A percentile compares a stretch with the other conserved stretches of the same genome.
Evolutionary conservation across 2,797 vertebrate genomes (phyloP).

Genomic region (Benthosema pterotum): DNA sequence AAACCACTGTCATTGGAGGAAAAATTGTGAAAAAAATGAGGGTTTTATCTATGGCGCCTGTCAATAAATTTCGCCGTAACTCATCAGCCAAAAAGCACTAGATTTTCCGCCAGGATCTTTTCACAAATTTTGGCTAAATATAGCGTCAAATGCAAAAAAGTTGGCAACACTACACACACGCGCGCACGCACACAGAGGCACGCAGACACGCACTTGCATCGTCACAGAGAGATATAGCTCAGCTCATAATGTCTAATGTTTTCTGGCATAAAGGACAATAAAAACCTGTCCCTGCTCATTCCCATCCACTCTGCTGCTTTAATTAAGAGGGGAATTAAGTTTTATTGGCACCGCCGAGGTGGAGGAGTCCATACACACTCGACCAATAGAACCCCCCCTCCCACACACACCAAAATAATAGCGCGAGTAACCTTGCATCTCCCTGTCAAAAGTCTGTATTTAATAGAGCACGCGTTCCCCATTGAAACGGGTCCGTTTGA

Average conservation of each 20-base stretch:
- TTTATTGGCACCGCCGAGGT: constrained; percentile 61
- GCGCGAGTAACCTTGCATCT: constrained; percentile 60
- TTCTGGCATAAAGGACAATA: constrained; percentile 68
- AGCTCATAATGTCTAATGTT: constrained; percentile 53
- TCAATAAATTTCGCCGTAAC: no score
- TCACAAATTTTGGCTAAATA: no score
- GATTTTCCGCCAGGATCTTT: no score
- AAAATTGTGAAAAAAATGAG: no score
- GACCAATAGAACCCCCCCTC: constrained; percentile 38
- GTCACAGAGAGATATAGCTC: constrained; percentile 21
- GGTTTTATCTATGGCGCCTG: no score
- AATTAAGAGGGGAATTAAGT: constrained; percentile 73
- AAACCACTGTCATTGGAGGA: no score
- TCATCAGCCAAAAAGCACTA: no score
- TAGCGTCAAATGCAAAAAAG: no score
- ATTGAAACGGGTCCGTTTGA: constrained; percentile 66
- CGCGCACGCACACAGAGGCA: not conserved
- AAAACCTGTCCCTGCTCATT: constrained; percentile 62
- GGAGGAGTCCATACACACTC: constrained; percentile 33
- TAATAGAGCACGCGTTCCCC: constrained; percentile 47
- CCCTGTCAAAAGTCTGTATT: constrained; percentile 47
- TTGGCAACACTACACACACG: no score
- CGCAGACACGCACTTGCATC: not conserved
- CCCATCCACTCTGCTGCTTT: constrained; percentile 69
- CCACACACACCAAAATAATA: constrained; percentile 4